Base-by-base conservation (phyloP, 92 coral and sea anemone species). In the Porites evermanni region DNA sequence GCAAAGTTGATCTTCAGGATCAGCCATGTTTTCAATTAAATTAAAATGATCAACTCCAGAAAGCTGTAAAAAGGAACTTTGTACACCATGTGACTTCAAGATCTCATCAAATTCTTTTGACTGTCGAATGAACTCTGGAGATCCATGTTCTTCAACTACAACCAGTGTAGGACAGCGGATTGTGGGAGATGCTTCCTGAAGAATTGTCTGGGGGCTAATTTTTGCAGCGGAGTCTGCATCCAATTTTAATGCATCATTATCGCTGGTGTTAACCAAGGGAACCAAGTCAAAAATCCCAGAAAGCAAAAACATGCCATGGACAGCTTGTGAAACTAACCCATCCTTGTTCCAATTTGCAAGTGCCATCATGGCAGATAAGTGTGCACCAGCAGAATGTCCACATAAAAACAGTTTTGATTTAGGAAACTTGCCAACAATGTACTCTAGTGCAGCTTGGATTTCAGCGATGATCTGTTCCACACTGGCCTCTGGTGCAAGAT, bases 321-420 rank as follows among this genome's bases (percentile, higher is more conserved):
- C 73, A 19, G 63, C 71, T 20, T 82, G 65, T 24, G 88, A 90
- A 65, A 89, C 52, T 38, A 76, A 75, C 7, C 82, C 58, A 51
- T 79, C 70, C 2, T 70, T 73, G 60, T 78, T 77, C 91, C 91
- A 85, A 12, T 63, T 32, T 69, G 80, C 64, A 64, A 82, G 79
- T 91, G 94, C 71, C 96, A 94, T 90, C 98, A 96, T 96, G 3
- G 98, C 96, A 59, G 90, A 89, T 12, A 96, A 82, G 67, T 94
- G 98, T 7, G 98, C 98, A 13, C 98, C 98, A 2, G 98, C 96
- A 17, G 98, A 96, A 59, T 90, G 91, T 8, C 98, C 98, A 67
- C 91, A 74, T 29, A 96, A 64, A 74, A 84, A 96, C 74, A 96
- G 59, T 29, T 84, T 70, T n/a, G 92, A 91, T 24, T 67, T 70